A percentile compares a stretch with the other conserved stretches of the same genome.
phyloP scores from a whole-genome alignment of 2,113 vertebrate species.

The Cebus imitator region DNA sequence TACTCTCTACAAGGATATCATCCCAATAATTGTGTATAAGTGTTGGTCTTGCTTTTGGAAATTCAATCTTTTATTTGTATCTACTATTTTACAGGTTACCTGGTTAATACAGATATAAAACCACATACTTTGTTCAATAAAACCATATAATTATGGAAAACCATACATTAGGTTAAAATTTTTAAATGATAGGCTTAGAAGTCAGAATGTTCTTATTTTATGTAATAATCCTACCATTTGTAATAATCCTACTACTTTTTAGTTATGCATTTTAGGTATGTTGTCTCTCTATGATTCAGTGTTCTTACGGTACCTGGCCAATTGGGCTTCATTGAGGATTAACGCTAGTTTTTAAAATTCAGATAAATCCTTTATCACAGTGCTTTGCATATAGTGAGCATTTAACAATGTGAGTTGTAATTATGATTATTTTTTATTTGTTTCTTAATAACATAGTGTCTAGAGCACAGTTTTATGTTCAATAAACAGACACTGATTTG shows the following conservation, averaged over 20 bases:
- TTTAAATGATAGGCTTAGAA: background rate
- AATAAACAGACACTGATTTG: background rate
- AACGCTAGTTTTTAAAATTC: background rate
- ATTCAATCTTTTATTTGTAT: slow-evolving; percentile 11
- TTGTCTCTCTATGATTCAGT: background rate
- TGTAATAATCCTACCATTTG: too few relatives aligned
- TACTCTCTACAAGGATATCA: background rate
- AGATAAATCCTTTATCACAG: background rate
- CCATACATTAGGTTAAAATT: background rate
- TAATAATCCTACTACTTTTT: background rate
- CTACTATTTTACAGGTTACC: background rate
- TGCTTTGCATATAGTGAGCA: background rate
- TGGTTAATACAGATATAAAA: background rate
- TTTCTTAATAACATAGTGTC: background rate
- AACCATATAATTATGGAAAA: too few relatives aligned
- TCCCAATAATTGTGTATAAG: background rate
- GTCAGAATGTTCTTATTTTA: background rate
- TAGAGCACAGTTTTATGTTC: background rate
- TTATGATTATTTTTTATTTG: background rate
- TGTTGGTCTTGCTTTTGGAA: background rate
- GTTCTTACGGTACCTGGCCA: background rate
- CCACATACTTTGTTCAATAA: too few relatives aligned
- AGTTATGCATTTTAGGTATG: background rate
- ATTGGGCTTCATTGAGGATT: background rate
- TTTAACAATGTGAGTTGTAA: background rate